Evolutionary conservation across 1,140 invertebrate genomes (phyloP).

Genomic region (Pseudoatta argentina): DNA sequence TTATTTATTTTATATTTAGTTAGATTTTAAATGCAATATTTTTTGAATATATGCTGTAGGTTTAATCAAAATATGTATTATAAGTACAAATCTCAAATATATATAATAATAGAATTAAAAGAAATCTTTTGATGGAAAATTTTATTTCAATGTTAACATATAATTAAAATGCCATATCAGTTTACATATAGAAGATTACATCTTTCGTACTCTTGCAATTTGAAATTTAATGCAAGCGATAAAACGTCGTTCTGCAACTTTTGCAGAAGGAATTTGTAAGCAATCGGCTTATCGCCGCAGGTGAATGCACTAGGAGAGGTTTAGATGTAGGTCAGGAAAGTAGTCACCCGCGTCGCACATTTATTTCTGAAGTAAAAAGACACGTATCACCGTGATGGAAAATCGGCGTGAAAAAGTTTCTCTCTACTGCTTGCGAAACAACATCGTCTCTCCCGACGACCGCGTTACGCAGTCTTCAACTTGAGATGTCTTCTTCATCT

Average conservation of each 20-base stretch:
- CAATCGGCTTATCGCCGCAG: slow-evolving; percentile 69
- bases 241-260: slow-evolving; percentile 7
- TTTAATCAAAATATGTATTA: neutral
- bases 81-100: neutral
- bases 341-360: slow-evolving; percentile 51
- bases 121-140: neutral
- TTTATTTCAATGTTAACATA: neutral
- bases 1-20: neutral
- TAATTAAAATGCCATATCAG: neutral
- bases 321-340: slow-evolving; percentile 78
- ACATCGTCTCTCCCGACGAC: slow-evolving; percentile 25
- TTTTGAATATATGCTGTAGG: neutral
- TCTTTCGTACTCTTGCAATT: neutral
- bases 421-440: slow-evolving; percentile 9
- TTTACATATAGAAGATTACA: neutral
- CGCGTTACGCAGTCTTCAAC: neutral
- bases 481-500: neutral
- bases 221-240: neutral
- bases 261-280: slow-evolving; percentile 42
- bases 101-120: neutral
- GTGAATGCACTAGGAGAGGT: slow-evolving; percentile 75
- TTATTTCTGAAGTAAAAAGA: slow-evolving; percentile 29
- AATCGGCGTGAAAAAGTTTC: slow-evolving; percentile 50
- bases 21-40: neutral
- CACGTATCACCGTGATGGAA: slow-evolving; percentile 27